A percentile compares a stretch with the other conserved stretches of the same genome.
phyloP scores from a whole-genome alignment of 2,888 invertebrate genomes.

The Drosophila paramelanica region DNA sequence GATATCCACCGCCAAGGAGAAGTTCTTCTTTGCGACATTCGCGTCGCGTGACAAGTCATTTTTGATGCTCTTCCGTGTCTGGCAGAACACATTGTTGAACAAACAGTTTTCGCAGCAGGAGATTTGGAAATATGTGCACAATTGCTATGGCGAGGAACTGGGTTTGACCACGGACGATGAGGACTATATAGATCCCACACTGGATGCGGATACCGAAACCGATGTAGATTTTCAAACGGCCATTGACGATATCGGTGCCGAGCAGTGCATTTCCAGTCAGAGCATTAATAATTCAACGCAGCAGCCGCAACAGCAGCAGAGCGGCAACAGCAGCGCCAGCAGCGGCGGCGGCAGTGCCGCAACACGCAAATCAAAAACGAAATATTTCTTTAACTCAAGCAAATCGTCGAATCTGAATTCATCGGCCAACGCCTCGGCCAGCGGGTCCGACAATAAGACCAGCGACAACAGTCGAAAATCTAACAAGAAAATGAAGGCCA shows the following conservation, averaged over 20 bases:
- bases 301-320: conserved; percentile 50
- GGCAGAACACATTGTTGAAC: conserved; percentile 98
- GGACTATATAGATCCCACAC: conserved; percentile 89
- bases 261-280: conserved; percentile 58
- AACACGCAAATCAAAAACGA: conserved; percentile 69
- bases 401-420: conserved; percentile 70
- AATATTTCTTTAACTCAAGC: conserved; percentile 74
- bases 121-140: conserved; percentile 96
- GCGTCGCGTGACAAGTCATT: conserved; percentile 97
- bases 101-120: conserved; percentile 93
- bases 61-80: conserved; percentile 97
- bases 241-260: conserved; percentile 68
- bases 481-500: conserved; percentile 78
- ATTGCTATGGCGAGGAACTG: conserved; percentile 96
- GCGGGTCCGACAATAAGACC: conserved; percentile 79
- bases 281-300: conserved; percentile 40
- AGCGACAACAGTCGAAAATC: conserved; percentile 70
- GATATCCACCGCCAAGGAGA: conserved; percentile 92
- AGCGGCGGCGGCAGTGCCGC: conserved; percentile 59
- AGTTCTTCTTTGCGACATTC: conserved; percentile 97
- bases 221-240: conserved; percentile 76
- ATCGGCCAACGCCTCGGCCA: conserved; percentile 78
- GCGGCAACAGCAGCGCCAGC: conserved; percentile 76
- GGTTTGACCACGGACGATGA: conserved; percentile 97
- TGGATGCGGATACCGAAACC: conserved; percentile 61